Evolutionary conservation across 2,797 vertebrate species (phyloP).

Genomic region (Squalus acanthias): DNA sequence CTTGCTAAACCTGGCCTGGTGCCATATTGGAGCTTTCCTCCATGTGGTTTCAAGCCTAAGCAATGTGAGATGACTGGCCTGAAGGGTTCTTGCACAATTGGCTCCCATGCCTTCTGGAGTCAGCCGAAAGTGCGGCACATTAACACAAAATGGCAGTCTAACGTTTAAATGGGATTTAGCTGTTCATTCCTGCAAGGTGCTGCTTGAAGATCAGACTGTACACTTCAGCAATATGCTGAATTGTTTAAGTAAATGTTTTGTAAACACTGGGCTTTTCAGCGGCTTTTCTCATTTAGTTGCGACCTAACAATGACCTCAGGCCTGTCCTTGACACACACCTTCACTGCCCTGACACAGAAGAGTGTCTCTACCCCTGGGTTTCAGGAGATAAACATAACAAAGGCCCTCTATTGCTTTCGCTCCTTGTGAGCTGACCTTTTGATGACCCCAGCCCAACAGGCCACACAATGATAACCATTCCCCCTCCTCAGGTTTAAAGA

Average conservation of each 20-base stretch:
- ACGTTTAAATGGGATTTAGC: not conserved
- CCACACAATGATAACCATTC: not conserved
- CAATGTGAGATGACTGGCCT: not conserved
- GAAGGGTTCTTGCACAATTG: not conserved
- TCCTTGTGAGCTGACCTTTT: constrained; percentile 48
- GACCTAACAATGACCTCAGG: constrained; percentile 45
- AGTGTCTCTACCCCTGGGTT: constrained; percentile 28
- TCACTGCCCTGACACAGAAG: constrained; percentile 29
- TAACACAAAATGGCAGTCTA: not conserved
- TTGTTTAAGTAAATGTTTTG: not conserved
- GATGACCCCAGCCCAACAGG: constrained; percentile 50
- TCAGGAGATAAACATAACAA: constrained; percentile 47
- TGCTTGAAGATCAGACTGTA: not conserved
- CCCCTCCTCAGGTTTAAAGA: not conserved
- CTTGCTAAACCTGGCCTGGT: not conserved
- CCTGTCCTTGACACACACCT: constrained; percentile 42
- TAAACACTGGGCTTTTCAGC: constrained; percentile 40
- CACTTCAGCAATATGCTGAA: not conserved
- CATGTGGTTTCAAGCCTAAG: not conserved
- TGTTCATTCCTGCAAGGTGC: not conserved
- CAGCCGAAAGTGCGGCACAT: not conserved
- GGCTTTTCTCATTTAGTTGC: not conserved
- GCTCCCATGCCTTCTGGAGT: not conserved
- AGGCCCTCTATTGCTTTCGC: constrained; percentile 46
- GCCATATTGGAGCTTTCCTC: not conserved